Conservation (phyloP, 2,113 vertebrate genomes). For the Piaya cayana region DNA sequence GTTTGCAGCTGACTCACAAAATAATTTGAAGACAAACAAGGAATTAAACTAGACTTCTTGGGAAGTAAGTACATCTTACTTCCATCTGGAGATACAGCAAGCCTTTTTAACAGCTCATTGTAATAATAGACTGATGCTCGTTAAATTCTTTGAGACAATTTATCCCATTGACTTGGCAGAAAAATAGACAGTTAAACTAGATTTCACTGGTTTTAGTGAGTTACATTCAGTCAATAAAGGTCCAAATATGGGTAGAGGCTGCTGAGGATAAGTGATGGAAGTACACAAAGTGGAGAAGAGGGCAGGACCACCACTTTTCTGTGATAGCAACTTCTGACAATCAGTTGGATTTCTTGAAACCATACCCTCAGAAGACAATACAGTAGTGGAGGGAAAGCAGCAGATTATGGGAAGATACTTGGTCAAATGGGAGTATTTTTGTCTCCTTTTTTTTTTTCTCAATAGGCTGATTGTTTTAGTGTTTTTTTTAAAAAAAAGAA, state of each 20-base stretch:
- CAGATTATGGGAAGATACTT: not conserved
- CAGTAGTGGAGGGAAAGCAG: not conserved
- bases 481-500: not conserved
- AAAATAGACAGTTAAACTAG: not conserved
- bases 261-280: not conserved
- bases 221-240: not conserved
- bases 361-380: not conserved
- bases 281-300: not conserved
- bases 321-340: not conserved
- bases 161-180: not conserved
- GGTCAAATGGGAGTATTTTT: not conserved
- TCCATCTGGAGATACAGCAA: not conserved
- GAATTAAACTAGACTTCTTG: not conserved
- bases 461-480: not conserved
- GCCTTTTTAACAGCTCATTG: not conserved
- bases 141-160: not conserved
- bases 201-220: not conserved
- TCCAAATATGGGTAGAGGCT: not conserved
- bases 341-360: not conserved
- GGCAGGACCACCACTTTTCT: not conserved
- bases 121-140: not conserved
- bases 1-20: not conserved
- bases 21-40: not conserved
- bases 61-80: not conserved
- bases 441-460: not conserved